Conservation (phyloP, 2,888 invertebrate genomes). For the Thalpophila matura region DNA sequence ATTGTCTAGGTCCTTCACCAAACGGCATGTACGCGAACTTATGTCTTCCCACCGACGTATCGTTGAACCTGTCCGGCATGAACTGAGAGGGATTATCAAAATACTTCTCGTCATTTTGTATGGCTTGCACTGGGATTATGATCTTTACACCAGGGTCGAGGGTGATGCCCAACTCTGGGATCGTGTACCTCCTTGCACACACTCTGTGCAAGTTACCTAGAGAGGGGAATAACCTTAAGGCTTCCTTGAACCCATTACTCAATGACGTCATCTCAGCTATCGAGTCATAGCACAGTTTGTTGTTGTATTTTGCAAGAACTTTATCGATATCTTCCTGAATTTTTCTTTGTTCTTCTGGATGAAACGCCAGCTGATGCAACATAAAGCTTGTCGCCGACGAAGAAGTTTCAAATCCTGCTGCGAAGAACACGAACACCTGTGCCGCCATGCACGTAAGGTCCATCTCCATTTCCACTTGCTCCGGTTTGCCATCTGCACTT, state of each 20-base stretch:
- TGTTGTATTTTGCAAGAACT: constrained; percentile 72
- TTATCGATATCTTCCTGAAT: constrained; percentile 79
- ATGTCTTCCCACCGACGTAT: constrained; percentile 52
- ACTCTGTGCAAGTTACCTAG: constrained; percentile 73
- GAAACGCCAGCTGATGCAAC: constrained; percentile 79
- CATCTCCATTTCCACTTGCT: constrained; percentile 72
- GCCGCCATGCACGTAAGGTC: constrained; percentile 71
- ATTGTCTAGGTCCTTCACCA: constrained; percentile 78
- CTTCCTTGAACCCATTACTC: constrained; percentile 76
- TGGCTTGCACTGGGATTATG: constrained; percentile 75
- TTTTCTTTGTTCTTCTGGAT: constrained; percentile 78
- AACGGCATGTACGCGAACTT: constrained; percentile 77
- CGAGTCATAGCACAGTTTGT: constrained; percentile 78
- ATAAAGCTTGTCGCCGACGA: constrained; percentile 81
- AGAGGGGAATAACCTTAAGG: constrained; percentile 77
- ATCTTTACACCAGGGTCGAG: constrained; percentile 79
- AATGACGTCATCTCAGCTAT: constrained; percentile 74
- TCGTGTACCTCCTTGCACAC: constrained; percentile 70
- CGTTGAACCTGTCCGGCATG: constrained; percentile 73
- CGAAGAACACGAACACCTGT: constrained; percentile 80
- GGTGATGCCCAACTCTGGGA: constrained; percentile 71
- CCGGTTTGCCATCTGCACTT: constrained; percentile 71
- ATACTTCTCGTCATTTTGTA: constrained; percentile 79
- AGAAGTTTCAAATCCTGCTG: constrained; percentile 87
- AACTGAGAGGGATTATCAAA: constrained; percentile 76